Conservation (phyloP, 1,140 invertebrate genomes). For the Drosophila malerkotliana region DNA sequence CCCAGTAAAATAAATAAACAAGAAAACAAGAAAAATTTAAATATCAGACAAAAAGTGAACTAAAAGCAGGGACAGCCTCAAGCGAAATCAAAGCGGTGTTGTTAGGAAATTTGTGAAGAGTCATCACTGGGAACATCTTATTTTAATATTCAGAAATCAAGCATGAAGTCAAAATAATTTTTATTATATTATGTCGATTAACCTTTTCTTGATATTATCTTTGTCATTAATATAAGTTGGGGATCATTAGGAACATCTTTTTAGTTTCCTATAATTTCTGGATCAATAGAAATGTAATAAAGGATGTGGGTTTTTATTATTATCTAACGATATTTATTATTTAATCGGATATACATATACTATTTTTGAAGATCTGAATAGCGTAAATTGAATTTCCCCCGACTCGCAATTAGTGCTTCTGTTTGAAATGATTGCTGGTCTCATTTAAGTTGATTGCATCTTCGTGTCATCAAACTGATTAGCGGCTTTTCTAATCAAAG, state of each 20-base stretch:
- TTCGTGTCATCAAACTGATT: conserved; percentile 45
- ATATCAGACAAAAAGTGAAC: conserved; percentile 3
- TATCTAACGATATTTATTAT: background rate
- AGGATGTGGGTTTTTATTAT: background rate
- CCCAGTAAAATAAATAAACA: conserved; percentile 17
- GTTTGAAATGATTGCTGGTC: conserved; percentile 32
- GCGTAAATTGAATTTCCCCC: background rate
- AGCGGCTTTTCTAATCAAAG: conserved; percentile 58
- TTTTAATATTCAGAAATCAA: background rate
- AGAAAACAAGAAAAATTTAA: conserved; percentile 3
- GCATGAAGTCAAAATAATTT: no score
- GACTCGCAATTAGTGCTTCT: conserved; percentile 50
- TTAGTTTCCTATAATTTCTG: no score
- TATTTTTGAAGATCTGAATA: conserved; percentile 3
- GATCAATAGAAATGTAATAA: no score
- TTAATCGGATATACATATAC: background rate
- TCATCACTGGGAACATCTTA: background rate
- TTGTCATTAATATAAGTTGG: no score
- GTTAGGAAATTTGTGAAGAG: background rate
- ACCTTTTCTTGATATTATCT: no score
- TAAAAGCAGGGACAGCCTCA: background rate
- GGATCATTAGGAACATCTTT: no score
- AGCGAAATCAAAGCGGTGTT: background rate
- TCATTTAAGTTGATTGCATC: conserved; percentile 50
- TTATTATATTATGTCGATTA: no score